phyloP scores from a whole-genome alignment of 1,140 invertebrate genomes.

The Heliothis subflexa region DNA sequence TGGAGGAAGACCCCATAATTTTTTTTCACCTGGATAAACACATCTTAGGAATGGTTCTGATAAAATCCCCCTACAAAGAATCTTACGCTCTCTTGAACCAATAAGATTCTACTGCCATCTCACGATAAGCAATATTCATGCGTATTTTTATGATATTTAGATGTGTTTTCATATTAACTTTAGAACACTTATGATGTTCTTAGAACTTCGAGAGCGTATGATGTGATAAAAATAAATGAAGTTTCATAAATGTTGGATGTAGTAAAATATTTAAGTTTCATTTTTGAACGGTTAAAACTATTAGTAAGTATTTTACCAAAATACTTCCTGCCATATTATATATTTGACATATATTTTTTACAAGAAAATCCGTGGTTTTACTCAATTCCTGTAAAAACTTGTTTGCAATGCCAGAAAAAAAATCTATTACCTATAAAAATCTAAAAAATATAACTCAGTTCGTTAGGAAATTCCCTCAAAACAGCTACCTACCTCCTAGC shows the following conservation, averaged over 20 bases:
- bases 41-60: conserved; percentile 28
- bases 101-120: conserved; percentile 31
- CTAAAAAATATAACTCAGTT: no score
- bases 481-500: conserved; percentile 21
- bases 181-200: not conserved
- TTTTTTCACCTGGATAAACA: conserved; percentile 34
- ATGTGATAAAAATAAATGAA: not conserved
- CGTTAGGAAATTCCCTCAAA: not conserved
- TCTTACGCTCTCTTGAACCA: conserved; percentile 38
- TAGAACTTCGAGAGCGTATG: not conserved
- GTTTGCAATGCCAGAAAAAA: no score
- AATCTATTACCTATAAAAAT: no score
- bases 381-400: no score
- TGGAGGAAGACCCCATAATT: conserved; percentile 23
- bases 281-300: no score
- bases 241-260: no score
- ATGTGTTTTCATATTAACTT: conserved; percentile 4
- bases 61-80: conserved; percentile 29
- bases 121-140: conserved; percentile 27
- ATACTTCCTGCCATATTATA: no score
- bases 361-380: no score
- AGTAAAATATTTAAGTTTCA: no score
- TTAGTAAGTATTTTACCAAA: no score
- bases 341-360: no score
- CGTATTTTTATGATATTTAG: conserved; percentile 21